Conservation (phyloP, 2,797 vertebrate genomes). For the Poecilia wingei region DNA sequence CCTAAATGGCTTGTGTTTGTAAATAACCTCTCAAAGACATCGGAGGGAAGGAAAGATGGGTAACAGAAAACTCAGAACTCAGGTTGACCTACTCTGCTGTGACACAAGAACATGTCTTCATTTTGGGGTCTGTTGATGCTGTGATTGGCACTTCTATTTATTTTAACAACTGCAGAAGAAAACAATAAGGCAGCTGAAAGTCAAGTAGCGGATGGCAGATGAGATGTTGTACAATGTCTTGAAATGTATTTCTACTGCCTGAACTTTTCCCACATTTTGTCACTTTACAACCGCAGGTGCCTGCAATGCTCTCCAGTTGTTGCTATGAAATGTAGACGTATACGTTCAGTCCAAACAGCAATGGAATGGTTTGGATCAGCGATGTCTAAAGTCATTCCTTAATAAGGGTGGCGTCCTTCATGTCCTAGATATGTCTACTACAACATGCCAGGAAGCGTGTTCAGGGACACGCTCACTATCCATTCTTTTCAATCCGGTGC, state of each 20-base stretch:
- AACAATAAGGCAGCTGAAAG: slow-evolving; percentile 27
- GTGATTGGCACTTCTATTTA: slow-evolving; percentile 60
- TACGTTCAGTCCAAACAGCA: neutral
- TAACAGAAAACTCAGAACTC: neutral
- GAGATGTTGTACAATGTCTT: slow-evolving; percentile 24
- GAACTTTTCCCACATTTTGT: neutral
- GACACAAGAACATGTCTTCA: neutral
- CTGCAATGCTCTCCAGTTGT: neutral
- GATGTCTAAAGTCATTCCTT: neutral
- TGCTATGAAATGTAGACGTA: neutral
- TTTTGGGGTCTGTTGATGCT: slow-evolving; percentile 16
- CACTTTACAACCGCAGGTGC: neutral
- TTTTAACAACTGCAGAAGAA: slow-evolving; percentile 33
- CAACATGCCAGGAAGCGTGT: no score
- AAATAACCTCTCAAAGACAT: neutral
- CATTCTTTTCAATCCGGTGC: neutral
- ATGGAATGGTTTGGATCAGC: neutral
- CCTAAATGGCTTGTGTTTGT: neutral
- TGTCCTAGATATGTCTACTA: neutral
- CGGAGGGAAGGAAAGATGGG: neutral
- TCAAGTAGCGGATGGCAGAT: slow-evolving; percentile 53
- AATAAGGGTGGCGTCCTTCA: neutral
- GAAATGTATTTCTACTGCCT: neutral
- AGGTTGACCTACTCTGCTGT: neutral
- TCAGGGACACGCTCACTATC: neutral